phyloP scores from a whole-genome alignment of 1,140 invertebrate species.

The Trichonephila clavata region DNA sequence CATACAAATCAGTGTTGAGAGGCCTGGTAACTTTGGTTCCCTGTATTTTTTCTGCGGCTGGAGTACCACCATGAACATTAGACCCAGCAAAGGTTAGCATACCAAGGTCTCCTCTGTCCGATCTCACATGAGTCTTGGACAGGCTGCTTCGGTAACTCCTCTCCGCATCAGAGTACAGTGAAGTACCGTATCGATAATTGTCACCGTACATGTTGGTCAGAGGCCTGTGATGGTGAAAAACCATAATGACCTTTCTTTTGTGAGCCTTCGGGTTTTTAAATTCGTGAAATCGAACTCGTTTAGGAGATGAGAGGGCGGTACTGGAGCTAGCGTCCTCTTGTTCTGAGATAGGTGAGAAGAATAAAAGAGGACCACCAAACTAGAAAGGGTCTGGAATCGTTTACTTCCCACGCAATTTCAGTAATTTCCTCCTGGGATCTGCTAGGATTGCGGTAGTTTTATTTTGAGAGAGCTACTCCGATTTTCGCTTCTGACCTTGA shows the following conservation, averaged over 20 bases:
- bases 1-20: slow-evolving; percentile 28
- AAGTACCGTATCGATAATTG: slow-evolving; percentile 57
- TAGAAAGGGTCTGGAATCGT: slow-evolving; percentile 17
- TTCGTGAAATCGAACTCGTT: slow-evolving; percentile 29
- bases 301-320: slow-evolving; percentile 11
- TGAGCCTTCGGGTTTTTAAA: slow-evolving; percentile 34
- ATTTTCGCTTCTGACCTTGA: neutral
- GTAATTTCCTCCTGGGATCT: slow-evolving; percentile 14
- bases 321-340: neutral
- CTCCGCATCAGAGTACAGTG: slow-evolving; percentile 59
- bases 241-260: slow-evolving; percentile 31
- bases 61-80: slow-evolving; percentile 51
- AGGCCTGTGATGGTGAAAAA: slow-evolving; percentile 49
- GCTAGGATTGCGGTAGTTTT: slow-evolving; percentile 17
- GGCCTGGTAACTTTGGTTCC: neutral
- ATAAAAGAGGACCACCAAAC: slow-evolving; percentile 13
- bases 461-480: slow-evolving; percentile 63
- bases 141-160: slow-evolving; percentile 61
- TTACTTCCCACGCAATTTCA: slow-evolving; percentile 55
- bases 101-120: slow-evolving; percentile 64
- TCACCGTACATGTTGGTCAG: slow-evolving; percentile 55
- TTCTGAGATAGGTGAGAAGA: slow-evolving; percentile 11
- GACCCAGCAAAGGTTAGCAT: slow-evolving; percentile 65
- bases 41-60: neutral
- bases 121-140: slow-evolving; percentile 56